These are phyloP conservation scores for Sepioteuthis lessoniana DNA, from an alignment of 2,888 invertebrate genomes.

Conservation along the genomic window DNA sequence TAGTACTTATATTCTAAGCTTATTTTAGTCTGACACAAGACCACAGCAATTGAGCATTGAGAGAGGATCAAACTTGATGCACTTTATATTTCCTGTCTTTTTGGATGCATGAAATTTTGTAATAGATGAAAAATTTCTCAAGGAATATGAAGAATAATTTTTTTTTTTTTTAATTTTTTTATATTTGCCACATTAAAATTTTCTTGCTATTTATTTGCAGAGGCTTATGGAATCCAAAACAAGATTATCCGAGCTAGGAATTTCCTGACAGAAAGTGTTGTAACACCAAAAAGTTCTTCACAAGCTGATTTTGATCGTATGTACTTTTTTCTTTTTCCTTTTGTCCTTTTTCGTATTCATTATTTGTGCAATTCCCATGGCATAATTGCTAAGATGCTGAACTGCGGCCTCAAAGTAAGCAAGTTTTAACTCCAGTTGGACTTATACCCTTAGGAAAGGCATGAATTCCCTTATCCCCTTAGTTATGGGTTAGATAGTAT, in stretches of 20 bases:
- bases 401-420: too few species aligned
- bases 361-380: too few species aligned
- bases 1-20: too few species aligned
- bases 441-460: too few species aligned
- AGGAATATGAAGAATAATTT: neutral
- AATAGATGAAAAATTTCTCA: neutral
- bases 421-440: too few species aligned
- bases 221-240: slow-evolving; percentile 75
- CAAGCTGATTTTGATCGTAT: slow-evolving; percentile 4
- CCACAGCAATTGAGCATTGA: too few species aligned
- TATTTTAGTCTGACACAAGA: too few species aligned
- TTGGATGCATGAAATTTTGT: neutral
- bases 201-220: slow-evolving; percentile 59
- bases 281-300: neutral
- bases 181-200: neutral
- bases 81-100: neutral
- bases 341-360: too few species aligned
- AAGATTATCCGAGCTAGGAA: slow-evolving; percentile 71
- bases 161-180: neutral
- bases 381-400: too few species aligned
- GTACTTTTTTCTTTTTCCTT: neutral
- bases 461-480: too few species aligned
- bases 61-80: too few species aligned
- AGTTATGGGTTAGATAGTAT: too few species aligned
- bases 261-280: neutral